Conservation (phyloP, 2,797 vertebrate genomes). For the Clarias fuscus region DNA sequence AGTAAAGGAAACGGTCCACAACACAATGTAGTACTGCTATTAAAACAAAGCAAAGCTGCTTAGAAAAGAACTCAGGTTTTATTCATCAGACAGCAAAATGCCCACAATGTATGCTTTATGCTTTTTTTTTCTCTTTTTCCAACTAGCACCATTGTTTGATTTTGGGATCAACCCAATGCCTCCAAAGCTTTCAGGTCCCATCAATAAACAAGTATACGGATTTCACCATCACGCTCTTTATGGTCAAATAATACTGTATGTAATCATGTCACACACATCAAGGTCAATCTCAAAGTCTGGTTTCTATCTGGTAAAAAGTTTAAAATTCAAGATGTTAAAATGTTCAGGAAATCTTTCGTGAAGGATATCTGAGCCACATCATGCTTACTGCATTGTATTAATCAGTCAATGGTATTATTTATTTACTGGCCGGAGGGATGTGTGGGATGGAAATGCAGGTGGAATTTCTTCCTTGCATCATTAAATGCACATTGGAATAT, state of each 20-base stretch:
- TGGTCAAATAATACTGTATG: neutral
- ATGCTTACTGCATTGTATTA: neutral
- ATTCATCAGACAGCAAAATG: constrained; percentile 7
- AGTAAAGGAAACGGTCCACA: neutral
- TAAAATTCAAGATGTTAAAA: neutral
- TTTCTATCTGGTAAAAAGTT: neutral
- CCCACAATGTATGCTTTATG: neutral
- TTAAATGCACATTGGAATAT: constrained; percentile 1
- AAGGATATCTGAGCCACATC: neutral
- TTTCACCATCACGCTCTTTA: neutral
- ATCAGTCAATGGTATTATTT: constrained; percentile 3
- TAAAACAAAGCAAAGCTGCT: neutral
- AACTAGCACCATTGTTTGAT: neutral
- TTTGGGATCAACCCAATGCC: neutral
- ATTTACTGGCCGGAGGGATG: too few species aligned
- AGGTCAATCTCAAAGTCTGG: neutral
- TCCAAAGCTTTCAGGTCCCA: neutral
- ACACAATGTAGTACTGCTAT: neutral
- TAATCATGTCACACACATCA: neutral
- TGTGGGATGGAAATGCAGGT: neutral
- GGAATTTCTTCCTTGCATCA: constrained; percentile 3
- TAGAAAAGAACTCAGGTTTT: neutral
- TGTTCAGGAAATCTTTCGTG: neutral
- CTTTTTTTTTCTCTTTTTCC: neutral
- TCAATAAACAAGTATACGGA: neutral